Base-by-base conservation (phyloP, 2,888 invertebrate species). In the Anoncus sp. region DNA sequence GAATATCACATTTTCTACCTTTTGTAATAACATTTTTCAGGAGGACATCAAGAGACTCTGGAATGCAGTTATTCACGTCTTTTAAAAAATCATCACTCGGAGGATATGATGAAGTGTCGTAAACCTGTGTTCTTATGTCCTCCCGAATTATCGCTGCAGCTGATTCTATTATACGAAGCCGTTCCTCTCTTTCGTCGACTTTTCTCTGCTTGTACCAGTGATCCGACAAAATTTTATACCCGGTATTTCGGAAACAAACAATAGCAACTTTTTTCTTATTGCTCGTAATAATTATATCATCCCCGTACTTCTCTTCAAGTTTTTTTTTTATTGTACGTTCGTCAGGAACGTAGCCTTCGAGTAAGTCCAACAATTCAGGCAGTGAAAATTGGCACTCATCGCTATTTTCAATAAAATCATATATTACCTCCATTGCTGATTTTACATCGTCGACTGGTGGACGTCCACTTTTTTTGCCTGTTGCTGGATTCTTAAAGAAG, bases 301-400 rank as follows among this genome's bases (percentile, higher is more conserved):
- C 63, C 7, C 55, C 63, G 53, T 72, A 72, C 14, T 72, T 63
- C 10, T 60, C 51, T 49, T 60, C 38, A 1, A 71, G 60, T 12
- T 38, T 38, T 38, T 35, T 71, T 24, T 31, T 49, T 12, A 57
- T 60, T 27, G 70, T 70, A 45, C 22, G 9, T 20, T 70, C 38
- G 47, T 6, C 45, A 7, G 70, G 70, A 60, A 60, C 70, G 60
- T 70, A 60, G 38, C 57, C 70, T 70, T 60, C 51, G 35, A 70
- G 14, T 49, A 38, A 16, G 18, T 49, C 20, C 16, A 70, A 1
- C 51, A 70, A 43, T 22, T 70, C 59, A 47, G 60, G 70, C 51
- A 70, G 12, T 31, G 59, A 20, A 60, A 70, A 70, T 51, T 70
- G 70, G 20, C 40, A 70, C 40, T 70, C 70, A 51, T 70, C 60